Evolutionary conservation across 37 sponge, comb jelly and placozoan species (phyloP), one percentile per base, ranked within the genome.

Genomic region (Halisarca cf. caerulea): DNA sequence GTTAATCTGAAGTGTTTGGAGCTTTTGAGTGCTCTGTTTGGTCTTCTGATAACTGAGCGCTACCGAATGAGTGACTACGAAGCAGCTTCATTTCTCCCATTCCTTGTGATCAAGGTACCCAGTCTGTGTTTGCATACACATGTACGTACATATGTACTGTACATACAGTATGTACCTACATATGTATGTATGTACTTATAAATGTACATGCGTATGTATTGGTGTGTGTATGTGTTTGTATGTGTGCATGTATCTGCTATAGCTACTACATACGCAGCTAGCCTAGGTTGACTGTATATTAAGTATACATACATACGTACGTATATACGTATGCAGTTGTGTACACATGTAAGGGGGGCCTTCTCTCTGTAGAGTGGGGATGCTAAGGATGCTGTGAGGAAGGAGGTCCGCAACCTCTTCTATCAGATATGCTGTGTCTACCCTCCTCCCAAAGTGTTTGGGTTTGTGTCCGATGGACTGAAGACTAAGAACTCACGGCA

Each of bases 1-100:
- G 92, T 96, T 61, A 90, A 89, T 55, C 33, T 94, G 27, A 89
- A 91, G 87, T 91, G 92, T 54, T 88, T 96, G n/a, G 97, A 96
- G 79, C 89, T 91, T 34, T 71, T 96, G 15, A 43, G 58, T n/a
- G 74, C 69, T 27, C 82, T 87, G 17, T 94, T 96, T 74, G 77
- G 75, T 33, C 28, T 91, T 38, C 81, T 96, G 66, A 43, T 79
- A 23, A 25, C 39, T 0, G 88, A 81, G 51, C 58, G 53, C 40
- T 89, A 89, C 85, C 30, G 83, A 40, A 86, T 96, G 89, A 82
- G 55, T 44, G 97, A 96, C 74, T 90, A 83, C 60, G 97, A 96
- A 80, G 97, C 92, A 1, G 25, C 58, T 23, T 80, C 90, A 34
- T 94, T 96, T 69, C 36, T 96, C n/a, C 97, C 97, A 34, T 96